These are phyloP conservation scores for Gastrophryne carolinensis DNA, from an alignment of 2,797 vertebrate species.

Conservation along the genomic window DNA sequence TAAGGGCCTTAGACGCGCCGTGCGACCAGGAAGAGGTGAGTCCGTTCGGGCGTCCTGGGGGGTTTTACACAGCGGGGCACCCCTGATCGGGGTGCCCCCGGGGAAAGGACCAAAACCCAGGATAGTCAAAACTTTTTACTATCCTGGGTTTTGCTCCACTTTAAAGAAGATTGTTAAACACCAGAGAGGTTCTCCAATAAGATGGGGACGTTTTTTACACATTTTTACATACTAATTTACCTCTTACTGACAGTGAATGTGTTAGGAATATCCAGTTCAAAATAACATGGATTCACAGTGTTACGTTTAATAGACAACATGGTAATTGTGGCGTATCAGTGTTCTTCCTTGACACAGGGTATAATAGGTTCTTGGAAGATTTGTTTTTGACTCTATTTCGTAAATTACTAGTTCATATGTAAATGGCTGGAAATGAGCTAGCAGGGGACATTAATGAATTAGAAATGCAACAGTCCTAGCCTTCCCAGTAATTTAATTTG, in stretches of 20 bases:
- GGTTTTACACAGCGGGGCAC: no score
- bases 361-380: slow-evolving; percentile 59
- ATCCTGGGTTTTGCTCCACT: no score
- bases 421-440: slow-evolving; percentile 65
- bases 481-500: slow-evolving; percentile 57
- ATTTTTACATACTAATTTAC: no score
- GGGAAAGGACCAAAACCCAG: no score
- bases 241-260: not conserved
- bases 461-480: slow-evolving; percentile 54
- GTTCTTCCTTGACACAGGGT: slow-evolving; percentile 56
- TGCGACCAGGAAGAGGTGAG: no score
- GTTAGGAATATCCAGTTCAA: slow-evolving; percentile 21
- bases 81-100: no score
- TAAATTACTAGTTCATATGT: slow-evolving; percentile 64
- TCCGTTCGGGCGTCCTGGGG: no score
- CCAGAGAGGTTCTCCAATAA: no score
- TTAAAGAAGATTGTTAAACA: no score
- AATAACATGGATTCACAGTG: slow-evolving; percentile 25
- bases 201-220: no score
- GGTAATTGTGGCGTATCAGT: slow-evolving; percentile 59
- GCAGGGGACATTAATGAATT: slow-evolving; percentile 58
- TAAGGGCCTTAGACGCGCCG: no score
- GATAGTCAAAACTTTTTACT: no score
- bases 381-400: slow-evolving; percentile 61
- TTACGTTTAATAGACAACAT: slow-evolving; percentile 31